Evolutionary conservation across 2,888 invertebrate genomes (phyloP).

Genomic region (Epinotia ramella): DNA sequence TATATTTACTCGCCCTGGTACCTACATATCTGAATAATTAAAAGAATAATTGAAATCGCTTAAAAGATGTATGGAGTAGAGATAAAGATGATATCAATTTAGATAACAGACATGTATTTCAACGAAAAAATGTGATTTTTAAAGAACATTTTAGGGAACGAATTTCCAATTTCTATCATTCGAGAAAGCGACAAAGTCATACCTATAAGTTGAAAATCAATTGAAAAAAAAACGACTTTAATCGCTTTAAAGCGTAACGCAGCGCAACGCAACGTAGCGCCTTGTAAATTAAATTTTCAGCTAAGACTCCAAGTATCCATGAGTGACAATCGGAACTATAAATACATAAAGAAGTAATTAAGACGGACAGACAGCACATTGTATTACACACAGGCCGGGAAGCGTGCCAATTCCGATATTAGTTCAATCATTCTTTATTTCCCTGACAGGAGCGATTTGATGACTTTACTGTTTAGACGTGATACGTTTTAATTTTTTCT

Average conservation of each 20-base stretch:
- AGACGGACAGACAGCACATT: slow-evolving; percentile 27
- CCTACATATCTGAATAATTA: neutral
- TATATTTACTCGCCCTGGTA: slow-evolving; percentile 20
- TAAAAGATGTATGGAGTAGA: slow-evolving; percentile 7
- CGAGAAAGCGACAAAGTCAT: too few relatives aligned
- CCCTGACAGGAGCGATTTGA: slow-evolving; percentile 36
- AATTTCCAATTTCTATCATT: too few relatives aligned
- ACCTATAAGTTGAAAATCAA: too few relatives aligned
- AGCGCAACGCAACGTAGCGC: neutral
- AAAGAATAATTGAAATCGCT: slow-evolving; percentile 13
- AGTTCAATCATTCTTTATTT: slow-evolving; percentile 37
- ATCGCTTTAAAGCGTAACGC: too few relatives aligned
- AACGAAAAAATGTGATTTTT: neutral
- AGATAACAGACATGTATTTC: slow-evolving; percentile 14
- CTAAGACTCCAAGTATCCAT: neutral
- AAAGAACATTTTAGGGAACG: neutral
- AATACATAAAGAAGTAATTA: slow-evolving; percentile 34
- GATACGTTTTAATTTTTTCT: slow-evolving; percentile 11
- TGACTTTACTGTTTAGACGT: slow-evolving; percentile 19
- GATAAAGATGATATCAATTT: slow-evolving; percentile 31
- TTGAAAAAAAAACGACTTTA: too few relatives aligned
- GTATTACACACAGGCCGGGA: slow-evolving; percentile 28
- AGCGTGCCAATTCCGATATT: slow-evolving; percentile 30
- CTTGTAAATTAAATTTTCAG: neutral
- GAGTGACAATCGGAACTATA: slow-evolving; percentile 24